Base-by-base conservation (phyloP, 2,888 invertebrate species). In the Cosmia trapezina region DNA sequence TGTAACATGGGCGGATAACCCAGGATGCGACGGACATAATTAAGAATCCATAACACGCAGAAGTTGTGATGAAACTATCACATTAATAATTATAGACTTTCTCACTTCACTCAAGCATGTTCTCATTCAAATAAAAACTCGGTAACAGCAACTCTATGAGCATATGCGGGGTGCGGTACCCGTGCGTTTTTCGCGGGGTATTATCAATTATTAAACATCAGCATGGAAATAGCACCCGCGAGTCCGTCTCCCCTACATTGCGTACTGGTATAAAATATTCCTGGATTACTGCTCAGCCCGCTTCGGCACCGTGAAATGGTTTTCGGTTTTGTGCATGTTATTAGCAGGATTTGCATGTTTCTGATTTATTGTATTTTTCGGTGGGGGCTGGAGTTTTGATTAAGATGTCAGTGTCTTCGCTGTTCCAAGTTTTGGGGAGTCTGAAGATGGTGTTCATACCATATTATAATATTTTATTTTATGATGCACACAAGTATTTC, bases 201-300 rank as follows among this genome's bases (percentile, higher is more conserved):
- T 96, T 96, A 96, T 96, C 96, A 96, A 96, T 96, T 96, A 96
- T 96, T 96, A 95, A 96, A 95, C 95, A 96, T 96, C 96, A 96
- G 94, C 95, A 94, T 94, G 95, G 94, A 96, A 94, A 96, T 95
- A 94, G 95, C 94, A 94, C 96, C 96, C 96, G 88, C 84, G 96
- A 94, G 95, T 95, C 94, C 94, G 90, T 90, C 93, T 91, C 91
- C 90, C 88, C 92, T 90, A 93, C 92, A 93, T 91, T 91, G 92
- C 93, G 92, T 91, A 91, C 93, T 93, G 91, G 93, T 94, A 96
- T 96, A 95, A 96, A 96, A 96, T 96, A 96, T 95, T 95, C 95
- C 90, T 89, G 93, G 94, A 94, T 95, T 94, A 94, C 91, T 89
- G 84, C 85, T 86, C 87, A 84, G 75, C 84, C 84, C 86, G 87